phyloP scores from a whole-genome alignment of 2,797 vertebrate genomes.

The Sebastes trivittatus region DNA sequence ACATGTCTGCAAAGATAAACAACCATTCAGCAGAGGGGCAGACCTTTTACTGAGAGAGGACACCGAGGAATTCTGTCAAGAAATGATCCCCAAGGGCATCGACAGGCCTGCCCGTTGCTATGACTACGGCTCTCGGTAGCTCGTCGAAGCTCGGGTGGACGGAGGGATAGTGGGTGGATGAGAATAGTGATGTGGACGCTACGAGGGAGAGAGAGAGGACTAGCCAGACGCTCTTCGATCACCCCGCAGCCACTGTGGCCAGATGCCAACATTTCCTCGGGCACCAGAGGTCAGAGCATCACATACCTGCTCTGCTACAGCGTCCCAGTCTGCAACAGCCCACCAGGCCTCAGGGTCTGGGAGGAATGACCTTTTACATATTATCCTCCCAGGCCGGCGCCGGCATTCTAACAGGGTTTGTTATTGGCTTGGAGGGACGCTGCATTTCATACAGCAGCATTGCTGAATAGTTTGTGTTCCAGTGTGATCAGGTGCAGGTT shows the following conservation, averaged over 20 bases:
- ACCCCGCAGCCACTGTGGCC: constrained; percentile 42
- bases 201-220: constrained; percentile 10
- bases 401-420: constrained; percentile 18
- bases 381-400: constrained; percentile 14
- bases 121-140: constrained; percentile 69
- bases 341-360: constrained; percentile 16
- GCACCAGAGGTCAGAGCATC: constrained; percentile 45
- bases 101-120: constrained; percentile 76
- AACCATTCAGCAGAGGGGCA: constrained; percentile 64
- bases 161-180: constrained; percentile 63
- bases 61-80: constrained; percentile 75
- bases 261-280: constrained; percentile 49
- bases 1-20: constrained; percentile 69
- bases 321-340: constrained; percentile 7
- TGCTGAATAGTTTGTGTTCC: background rate
- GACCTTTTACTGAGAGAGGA: constrained; percentile 74
- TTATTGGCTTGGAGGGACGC: constrained; percentile 5
- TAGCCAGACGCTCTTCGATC: constrained; percentile 38
- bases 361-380: constrained; percentile 55
- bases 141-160: constrained; percentile 42
- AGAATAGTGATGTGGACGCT: constrained; percentile 62
- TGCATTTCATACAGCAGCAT: constrained; percentile 5
- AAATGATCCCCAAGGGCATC: constrained; percentile 78
- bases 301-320: constrained; percentile 34
- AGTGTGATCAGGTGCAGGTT: background rate